These are phyloP conservation scores for Lanistes nyassanus DNA, from an alignment of 1,140 invertebrate species.

Conservation along the genomic window DNA sequence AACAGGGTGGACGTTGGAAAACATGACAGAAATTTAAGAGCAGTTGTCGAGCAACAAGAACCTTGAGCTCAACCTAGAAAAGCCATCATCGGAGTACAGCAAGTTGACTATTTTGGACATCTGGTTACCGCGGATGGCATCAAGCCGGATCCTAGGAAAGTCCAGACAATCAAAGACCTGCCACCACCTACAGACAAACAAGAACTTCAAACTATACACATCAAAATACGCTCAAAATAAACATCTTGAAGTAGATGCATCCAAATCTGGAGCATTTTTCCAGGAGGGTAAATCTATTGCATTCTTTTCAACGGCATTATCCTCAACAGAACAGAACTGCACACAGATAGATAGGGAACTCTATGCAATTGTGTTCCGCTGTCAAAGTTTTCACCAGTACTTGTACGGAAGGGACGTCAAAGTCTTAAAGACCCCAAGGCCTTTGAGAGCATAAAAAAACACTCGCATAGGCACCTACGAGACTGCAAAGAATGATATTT, in stretches of 20 bases:
- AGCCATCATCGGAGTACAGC: too few relatives aligned
- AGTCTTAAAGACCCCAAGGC: conserved; percentile 55
- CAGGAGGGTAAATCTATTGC: conserved; percentile 66
- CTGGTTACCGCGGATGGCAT: conserved; percentile 56
- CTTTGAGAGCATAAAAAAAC: conserved; percentile 35
- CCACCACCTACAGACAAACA: conserved; percentile 19
- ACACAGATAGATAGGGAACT: conserved; percentile 70
- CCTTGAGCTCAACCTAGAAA: conserved; percentile 58
- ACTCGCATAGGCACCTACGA: conserved; percentile 29
- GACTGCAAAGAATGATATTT: conserved; percentile 43
- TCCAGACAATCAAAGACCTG: conserved; percentile 46
- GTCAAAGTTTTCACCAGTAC: conserved; percentile 70
- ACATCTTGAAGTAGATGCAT: conserved; percentile 36
- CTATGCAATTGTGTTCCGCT: conserved; percentile 68
- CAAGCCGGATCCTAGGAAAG: conserved; percentile 56
- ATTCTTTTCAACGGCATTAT: conserved; percentile 65
- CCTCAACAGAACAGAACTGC: conserved; percentile 64
- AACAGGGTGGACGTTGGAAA: conserved; percentile 42
- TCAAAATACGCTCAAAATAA: conserved; percentile 20
- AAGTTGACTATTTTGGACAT: too few relatives aligned
- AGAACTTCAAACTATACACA: conserved; percentile 37
- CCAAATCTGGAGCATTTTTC: conserved; percentile 59
- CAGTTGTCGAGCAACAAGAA: conserved; percentile 50
- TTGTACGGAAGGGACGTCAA: conserved; percentile 50
- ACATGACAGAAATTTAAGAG: conserved; percentile 54